Base-by-base conservation (phyloP, 2,888 invertebrate genomes). In the Cataglyphis altisquamis region DNA sequence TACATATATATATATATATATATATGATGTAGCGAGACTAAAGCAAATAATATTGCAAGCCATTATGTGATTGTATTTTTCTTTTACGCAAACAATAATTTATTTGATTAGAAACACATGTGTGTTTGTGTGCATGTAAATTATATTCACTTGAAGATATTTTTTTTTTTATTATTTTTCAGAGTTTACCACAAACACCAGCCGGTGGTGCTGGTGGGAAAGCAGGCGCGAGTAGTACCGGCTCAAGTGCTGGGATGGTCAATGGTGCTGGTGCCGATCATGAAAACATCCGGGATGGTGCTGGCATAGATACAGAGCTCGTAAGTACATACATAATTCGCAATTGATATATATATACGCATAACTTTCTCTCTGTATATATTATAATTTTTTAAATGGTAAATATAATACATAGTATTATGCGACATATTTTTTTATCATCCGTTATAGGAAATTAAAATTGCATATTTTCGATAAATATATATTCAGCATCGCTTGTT, bases 111-210 rank as follows among this genome's bases (percentile, higher is more conserved):
- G n/a, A 36, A 29, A 52, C n/a, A 60, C 32, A 25, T 18, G 6
- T 5, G 10, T 36, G n/a, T 25, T 25, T 25, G 25, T 1, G 25
- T 15, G 45, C 5, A 15, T n/a, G 29, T 29, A 12, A n/a, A 52
- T 52, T 52, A 52, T 6, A 52, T 52, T 77, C 2, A 18, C 15
- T 68, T 1, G 41, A 81, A 72, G 15, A 66, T 64, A 52, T 64
- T 39, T 64, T 32, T 6, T 67, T 86, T 83, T 66, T 86, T 83
- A 88, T 89, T 86, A 83, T 87, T 87, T 95, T 95, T 29, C 95
- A 96, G 96, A 96, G 96, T 92, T 95, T 96, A 92, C 96, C 96
- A 55, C 96, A 96, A 94, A 96, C 96, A 86, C 96, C 96, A 66
- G 96, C 95, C 87, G 94, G 95, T 81, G 93, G 94, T 88, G 92